These are phyloP conservation scores for Setophaga kirtlandii DNA, from an alignment of 2,113 vertebrate species.

Conservation along the genomic window DNA sequence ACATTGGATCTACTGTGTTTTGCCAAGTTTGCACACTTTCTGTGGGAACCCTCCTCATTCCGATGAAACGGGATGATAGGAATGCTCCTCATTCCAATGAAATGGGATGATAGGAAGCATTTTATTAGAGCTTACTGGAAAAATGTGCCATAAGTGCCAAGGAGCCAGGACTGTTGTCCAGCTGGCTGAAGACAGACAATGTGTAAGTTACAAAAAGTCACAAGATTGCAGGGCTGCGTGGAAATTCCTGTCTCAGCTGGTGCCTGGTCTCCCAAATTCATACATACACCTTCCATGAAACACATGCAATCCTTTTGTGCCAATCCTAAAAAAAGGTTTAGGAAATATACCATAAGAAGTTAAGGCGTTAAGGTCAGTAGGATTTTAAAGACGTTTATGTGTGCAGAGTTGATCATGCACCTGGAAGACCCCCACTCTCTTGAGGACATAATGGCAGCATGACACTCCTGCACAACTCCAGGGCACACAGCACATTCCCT, in stretches of 20 bases:
- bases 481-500: rapidly evolving
- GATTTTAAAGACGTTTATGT: not conserved
- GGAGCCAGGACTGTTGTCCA: constrained; percentile 54
- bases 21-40: constrained; percentile 71
- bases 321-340: not conserved
- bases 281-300: constrained; percentile 19
- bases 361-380: not conserved
- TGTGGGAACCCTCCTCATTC: constrained; percentile 69
- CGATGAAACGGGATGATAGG: constrained; percentile 66
- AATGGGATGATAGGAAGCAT: constrained; percentile 70
- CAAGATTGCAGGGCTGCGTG: not conserved
- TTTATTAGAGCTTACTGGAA: constrained; percentile 76
- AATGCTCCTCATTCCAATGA: constrained; percentile 67
- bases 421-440: not conserved
- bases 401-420: rapidly evolving
- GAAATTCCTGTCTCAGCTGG: constrained; percentile 43
- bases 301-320: not conserved
- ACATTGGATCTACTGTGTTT: constrained; percentile 31
- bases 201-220: constrained; percentile 55
- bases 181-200: constrained; percentile 61
- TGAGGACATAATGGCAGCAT: rapidly evolving
- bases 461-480: not conserved
- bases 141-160: constrained; percentile 69
- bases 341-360: constrained; percentile 2
- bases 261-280: not conserved